phyloP scores from a whole-genome alignment of 2,888 invertebrate species.

The Priocnemis perturbator region DNA sequence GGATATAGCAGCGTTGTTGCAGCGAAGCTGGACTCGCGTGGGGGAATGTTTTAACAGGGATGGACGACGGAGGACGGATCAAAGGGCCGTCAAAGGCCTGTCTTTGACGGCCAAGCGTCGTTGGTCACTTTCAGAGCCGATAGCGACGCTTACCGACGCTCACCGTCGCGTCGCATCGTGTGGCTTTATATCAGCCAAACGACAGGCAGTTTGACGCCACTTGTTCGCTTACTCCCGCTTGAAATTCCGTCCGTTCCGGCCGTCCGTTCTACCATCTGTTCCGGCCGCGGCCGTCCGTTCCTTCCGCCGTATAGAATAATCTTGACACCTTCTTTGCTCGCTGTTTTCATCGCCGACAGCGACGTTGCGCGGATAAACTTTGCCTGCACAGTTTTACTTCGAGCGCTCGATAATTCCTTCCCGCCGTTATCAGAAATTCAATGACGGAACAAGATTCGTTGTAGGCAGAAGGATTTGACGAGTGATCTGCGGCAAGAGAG shows the following conservation, averaged over 20 bases:
- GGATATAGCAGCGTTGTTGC: no score
- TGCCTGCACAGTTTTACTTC: neutral
- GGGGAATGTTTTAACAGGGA: slow-evolving; percentile 30
- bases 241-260: slow-evolving; percentile 38
- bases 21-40: neutral
- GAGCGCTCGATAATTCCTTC: neutral
- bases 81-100: slow-evolving; percentile 18
- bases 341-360: neutral
- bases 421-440: neutral
- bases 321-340: neutral
- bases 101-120: slow-evolving; percentile 13
- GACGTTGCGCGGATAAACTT: no score
- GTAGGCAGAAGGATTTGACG: no score
- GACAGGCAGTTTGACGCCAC: slow-evolving; percentile 28
- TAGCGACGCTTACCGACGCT: no score
- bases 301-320: slow-evolving; percentile 9
- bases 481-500: no score
- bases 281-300: slow-evolving; percentile 22
- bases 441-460: neutral
- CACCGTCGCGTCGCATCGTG: slow-evolving; percentile 15
- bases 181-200: slow-evolving; percentile 28
- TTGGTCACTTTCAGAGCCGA: slow-evolving; percentile 8
- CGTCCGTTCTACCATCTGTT: slow-evolving; percentile 10
- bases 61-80: slow-evolving; percentile 29
- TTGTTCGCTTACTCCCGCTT: slow-evolving; percentile 22